Percentiles rank a stretch among this genome's conserved stretches.
These are phyloP conservation scores for Alloplasta piceator DNA, from an alignment of 2,888 invertebrate genomes.

Conservation along the genomic window DNA sequence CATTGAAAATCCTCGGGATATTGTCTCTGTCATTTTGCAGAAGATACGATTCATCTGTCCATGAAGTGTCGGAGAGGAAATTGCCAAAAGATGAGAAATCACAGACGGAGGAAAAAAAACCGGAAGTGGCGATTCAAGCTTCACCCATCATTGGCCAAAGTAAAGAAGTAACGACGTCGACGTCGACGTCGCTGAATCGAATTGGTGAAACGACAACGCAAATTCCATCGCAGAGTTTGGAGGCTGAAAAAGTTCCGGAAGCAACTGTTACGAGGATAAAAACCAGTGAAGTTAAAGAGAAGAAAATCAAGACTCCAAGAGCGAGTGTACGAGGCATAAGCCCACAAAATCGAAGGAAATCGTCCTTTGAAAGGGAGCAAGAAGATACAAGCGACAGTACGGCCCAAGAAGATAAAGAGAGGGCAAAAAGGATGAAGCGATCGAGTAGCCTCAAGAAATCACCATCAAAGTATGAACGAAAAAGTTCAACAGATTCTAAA, in stretches of 20 bases:
- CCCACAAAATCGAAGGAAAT: background rate
- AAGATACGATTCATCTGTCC: background rate
- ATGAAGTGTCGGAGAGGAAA: background rate
- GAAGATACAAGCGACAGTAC: constrained; percentile 7
- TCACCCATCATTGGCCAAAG: constrained; percentile 4
- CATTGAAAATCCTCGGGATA: no score
- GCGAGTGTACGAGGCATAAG: background rate
- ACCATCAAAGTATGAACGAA: background rate
- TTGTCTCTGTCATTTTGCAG: background rate
- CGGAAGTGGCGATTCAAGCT: constrained; percentile 33
- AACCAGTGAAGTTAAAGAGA: background rate
- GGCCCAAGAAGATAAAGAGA: background rate
- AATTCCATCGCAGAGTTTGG: background rate
- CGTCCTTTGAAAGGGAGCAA: background rate
- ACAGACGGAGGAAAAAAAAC: constrained; percentile 15
- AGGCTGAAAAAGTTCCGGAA: constrained; percentile 2
- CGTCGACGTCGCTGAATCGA: constrained; percentile 9
- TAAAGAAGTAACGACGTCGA: constrained; percentile 18
- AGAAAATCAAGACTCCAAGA: background rate
- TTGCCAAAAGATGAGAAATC: constrained; percentile 10
- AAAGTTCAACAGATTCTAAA: background rate
- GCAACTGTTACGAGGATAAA: background rate
- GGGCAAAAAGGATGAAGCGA: background rate
- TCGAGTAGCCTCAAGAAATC: background rate
- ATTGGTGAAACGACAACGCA: background rate